phyloP scores from a whole-genome alignment of 2,888 invertebrate species.

The Melieria crassipennis region DNA sequence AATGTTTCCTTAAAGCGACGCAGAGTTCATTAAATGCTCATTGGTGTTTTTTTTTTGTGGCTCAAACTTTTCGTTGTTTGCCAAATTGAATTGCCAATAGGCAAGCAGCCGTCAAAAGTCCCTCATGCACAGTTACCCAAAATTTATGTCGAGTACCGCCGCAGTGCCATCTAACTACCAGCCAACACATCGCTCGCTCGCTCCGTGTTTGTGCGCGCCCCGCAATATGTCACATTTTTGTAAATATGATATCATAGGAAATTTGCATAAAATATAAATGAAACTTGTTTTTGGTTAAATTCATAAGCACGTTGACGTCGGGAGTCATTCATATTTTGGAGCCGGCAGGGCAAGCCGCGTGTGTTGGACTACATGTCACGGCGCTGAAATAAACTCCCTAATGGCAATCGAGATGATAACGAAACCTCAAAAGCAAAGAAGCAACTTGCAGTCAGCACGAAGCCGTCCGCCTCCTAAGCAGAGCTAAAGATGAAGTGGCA shows the following conservation, averaged over 20 bases:
- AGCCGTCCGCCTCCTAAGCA: too few species aligned
- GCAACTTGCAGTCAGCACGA: too few species aligned
- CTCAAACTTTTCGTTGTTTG: too few species aligned
- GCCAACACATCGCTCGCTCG: too few species aligned
- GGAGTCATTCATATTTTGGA: conserved; percentile 3
- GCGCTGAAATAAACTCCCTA: conserved; percentile 15
- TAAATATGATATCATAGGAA: conserved; percentile 59
- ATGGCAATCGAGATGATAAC: conserved; percentile 21
- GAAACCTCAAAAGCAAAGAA: neutral
- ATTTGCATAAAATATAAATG: conserved; percentile 56
- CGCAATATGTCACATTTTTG: conserved; percentile 56
- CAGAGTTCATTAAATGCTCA: too few species aligned
- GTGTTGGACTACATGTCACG: neutral
- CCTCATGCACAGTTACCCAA: neutral
- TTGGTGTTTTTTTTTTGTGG: too few species aligned
- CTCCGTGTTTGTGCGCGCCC: neutral
- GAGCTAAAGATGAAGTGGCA: too few species aligned
- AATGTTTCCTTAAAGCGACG: too few species aligned
- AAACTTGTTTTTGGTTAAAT: conserved; percentile 34
- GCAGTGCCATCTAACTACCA: too few species aligned
- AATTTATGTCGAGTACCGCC: neutral
- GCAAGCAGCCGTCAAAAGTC: too few species aligned
- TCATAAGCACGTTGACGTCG: conserved; percentile 1
- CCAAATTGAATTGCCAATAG: too few species aligned
- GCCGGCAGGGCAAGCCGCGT: neutral